phyloP scores from a whole-genome alignment of 2,113 vertebrate species.

The Rissa tridactyla region DNA sequence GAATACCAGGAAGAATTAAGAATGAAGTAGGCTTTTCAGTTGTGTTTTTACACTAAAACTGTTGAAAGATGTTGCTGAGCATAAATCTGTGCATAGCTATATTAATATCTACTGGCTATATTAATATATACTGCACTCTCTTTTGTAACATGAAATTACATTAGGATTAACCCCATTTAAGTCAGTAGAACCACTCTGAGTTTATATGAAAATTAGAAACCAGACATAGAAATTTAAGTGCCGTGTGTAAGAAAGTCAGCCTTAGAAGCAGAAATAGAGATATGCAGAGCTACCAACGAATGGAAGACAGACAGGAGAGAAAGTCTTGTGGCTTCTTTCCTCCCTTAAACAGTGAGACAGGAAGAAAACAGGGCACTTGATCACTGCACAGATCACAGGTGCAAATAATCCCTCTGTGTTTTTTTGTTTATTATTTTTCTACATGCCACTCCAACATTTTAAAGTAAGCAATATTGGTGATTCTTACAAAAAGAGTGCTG shows the following conservation, averaged over 20 bases:
- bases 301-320: background rate
- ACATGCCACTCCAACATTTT: background rate
- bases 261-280: background rate
- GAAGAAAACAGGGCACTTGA: background rate
- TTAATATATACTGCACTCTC: background rate
- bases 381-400: background rate
- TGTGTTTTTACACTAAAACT: background rate
- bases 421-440: background rate
- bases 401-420: background rate
- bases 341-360: background rate
- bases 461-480: background rate
- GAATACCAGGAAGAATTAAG: background rate
- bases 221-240: background rate
- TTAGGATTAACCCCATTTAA: background rate
- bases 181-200: background rate
- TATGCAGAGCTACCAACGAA: background rate
- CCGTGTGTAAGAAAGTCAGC: background rate
- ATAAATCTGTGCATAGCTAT: background rate
- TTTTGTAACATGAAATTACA: background rate
- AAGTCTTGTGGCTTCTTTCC: fast-evolving
- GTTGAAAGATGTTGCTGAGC: background rate
- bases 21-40: background rate
- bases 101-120: too few relatives aligned
- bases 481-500: background rate
- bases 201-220: background rate